These are phyloP conservation scores for Ptilorrhoa leucosticta DNA, from an alignment of 2,113 vertebrate species.

Conservation along the genomic window DNA sequence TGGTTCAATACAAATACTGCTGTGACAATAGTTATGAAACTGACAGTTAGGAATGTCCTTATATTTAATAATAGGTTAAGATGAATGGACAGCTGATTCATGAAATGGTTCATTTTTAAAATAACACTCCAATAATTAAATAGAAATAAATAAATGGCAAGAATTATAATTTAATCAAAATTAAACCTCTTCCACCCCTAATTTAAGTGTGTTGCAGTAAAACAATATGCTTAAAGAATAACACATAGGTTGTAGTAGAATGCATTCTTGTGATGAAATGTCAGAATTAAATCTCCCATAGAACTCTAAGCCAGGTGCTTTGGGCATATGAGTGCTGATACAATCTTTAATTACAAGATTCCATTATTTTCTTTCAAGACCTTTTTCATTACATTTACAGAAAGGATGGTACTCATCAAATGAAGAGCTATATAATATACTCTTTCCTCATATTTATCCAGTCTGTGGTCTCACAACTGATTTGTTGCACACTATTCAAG, in stretches of 20 bases:
- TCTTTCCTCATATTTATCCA: neutral
- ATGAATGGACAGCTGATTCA: neutral
- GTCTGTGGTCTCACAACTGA: neutral
- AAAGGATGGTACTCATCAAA: neutral
- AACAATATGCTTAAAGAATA: neutral
- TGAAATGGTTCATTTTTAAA: neutral
- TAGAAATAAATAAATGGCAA: neutral
- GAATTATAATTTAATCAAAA: neutral
- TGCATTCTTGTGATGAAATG: neutral
- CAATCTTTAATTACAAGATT: conserved; percentile 16
- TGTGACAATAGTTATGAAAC: neutral
- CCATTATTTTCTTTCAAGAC: conserved; percentile 10
- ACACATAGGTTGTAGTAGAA: neutral
- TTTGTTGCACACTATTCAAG: neutral
- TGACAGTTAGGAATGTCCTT: neutral
- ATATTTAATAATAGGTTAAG: neutral
- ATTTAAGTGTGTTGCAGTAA: neutral
- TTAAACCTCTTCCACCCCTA: neutral
- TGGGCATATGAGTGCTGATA: neutral
- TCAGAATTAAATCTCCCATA: neutral
- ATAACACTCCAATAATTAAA: neutral
- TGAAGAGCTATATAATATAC: neutral
- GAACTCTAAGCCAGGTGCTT: neutral
- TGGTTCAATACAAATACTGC: neutral
- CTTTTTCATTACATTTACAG: neutral